Evolutionary conservation across 1,140 invertebrate genomes (phyloP).

Genomic region (Calycopis cecrops): DNA sequence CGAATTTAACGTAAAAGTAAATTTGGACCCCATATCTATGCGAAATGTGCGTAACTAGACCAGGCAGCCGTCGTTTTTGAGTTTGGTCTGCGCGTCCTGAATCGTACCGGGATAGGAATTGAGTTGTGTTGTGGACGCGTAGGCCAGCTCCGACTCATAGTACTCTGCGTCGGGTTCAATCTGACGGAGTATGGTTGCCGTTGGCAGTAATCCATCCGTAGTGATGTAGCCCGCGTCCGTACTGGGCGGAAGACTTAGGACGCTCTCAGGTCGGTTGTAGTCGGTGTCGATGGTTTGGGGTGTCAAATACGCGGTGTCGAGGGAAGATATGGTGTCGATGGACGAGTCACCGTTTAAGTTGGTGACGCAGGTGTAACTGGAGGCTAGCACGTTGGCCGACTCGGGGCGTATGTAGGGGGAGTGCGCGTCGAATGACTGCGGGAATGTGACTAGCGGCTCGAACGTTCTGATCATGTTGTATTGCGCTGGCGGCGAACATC

Average conservation of each 20-base stretch:
- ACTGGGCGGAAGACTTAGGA: constrained; percentile 55
- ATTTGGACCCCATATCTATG: constrained; percentile 50
- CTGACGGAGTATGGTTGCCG: constrained; percentile 60
- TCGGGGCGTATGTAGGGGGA: constrained; percentile 71
- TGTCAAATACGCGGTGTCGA: constrained; percentile 55
- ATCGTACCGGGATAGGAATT: constrained; percentile 55
- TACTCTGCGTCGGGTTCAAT: constrained; percentile 61
- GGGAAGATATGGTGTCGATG: constrained; percentile 56
- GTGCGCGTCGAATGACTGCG: constrained; percentile 56
- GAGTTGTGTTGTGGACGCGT: constrained; percentile 54
- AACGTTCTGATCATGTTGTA: constrained; percentile 66
- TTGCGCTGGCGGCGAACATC: constrained; percentile 45
- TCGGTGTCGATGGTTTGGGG: constrained; percentile 50
- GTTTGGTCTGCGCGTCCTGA: constrained; percentile 53
- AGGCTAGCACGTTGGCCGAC: constrained; percentile 71
- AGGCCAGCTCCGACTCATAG: constrained; percentile 59
- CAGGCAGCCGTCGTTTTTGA: constrained; percentile 70
- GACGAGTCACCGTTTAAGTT: constrained; percentile 54
- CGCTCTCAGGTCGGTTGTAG: constrained; percentile 62
- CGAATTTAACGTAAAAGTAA: constrained; percentile 48
- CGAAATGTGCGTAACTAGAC: constrained; percentile 48
- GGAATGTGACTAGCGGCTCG: constrained; percentile 64
- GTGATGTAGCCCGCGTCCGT: constrained; percentile 50
- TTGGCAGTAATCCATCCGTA: constrained; percentile 61
- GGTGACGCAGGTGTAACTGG: constrained; percentile 64